phyloP scores from a whole-genome alignment of 2,888 invertebrate genomes.

The Serripes groenlandicus region DNA sequence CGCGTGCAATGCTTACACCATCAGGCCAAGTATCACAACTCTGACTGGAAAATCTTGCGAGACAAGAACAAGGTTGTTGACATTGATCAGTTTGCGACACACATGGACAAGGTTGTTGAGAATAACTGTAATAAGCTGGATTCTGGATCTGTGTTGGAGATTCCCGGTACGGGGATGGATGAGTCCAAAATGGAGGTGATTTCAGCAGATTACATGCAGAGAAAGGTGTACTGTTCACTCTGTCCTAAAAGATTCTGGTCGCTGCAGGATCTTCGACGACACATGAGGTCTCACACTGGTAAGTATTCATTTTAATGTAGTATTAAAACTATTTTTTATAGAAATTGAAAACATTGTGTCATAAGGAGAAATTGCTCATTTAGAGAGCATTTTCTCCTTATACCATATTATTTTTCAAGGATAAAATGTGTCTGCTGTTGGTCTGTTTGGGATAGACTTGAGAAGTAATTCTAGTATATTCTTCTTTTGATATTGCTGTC shows the following conservation, averaged over 20 bases:
- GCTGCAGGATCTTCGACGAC: conserved; percentile 95
- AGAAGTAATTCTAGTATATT: no score
- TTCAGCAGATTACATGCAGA: conserved; percentile 80
- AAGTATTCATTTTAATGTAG: no score
- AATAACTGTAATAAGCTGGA: conserved; percentile 75
- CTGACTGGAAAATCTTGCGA: conserved; percentile 93
- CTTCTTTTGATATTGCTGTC: no score
- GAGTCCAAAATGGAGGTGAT: conserved; percentile 74
- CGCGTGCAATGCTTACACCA: conserved; percentile 94
- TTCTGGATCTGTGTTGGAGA: conserved; percentile 71
- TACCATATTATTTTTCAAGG: background rate
- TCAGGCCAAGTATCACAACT: conserved; percentile 91
- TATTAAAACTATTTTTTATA: background rate
- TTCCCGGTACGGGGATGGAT: conserved; percentile 72
- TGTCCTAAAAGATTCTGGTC: conserved; percentile 98
- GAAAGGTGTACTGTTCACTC: conserved; percentile 90
- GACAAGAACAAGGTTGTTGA: conserved; percentile 83
- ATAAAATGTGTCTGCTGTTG: no score
- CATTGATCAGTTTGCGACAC: conserved; percentile 78
- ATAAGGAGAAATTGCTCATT: background rate
- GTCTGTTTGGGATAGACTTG: no score
- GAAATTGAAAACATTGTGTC: background rate
- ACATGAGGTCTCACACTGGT: conserved; percentile 94
- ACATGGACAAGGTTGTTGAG: conserved; percentile 82
- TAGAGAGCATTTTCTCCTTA: background rate